Evolutionary conservation across 2,797 vertebrate species (phyloP).

Genomic region (Odontamblyopus rebecca): DNA sequence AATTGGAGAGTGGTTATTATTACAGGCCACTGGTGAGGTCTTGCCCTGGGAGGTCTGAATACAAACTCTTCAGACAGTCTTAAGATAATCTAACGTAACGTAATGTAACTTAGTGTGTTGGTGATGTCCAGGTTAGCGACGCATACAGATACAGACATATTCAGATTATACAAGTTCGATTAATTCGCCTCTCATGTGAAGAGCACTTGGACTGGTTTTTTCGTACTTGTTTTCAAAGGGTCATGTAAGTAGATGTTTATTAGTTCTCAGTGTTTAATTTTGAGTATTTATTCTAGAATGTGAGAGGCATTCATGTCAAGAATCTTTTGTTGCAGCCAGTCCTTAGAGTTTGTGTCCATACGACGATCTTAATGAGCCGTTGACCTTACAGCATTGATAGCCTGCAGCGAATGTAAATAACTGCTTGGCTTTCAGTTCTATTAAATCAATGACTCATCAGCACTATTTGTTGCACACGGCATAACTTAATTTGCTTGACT

Average conservation of each 20-base stretch:
- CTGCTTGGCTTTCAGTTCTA: conserved; percentile 59
- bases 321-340: conserved; percentile 43
- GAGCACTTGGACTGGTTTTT: conserved; percentile 14
- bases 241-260: conserved; percentile 20
- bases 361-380: conserved; percentile 58
- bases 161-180: conserved; percentile 23
- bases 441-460: conserved; percentile 68
- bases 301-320: conserved; percentile 39
- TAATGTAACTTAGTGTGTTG: conserved; percentile 52
- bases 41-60: conserved; percentile 62
- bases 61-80: conserved; percentile 34
- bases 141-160: conserved; percentile 30
- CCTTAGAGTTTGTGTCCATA: conserved; percentile 52
- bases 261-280: conserved; percentile 12
- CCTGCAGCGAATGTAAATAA: conserved; percentile 53
- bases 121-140: conserved; percentile 36
- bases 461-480: conserved; percentile 35
- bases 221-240: conserved; percentile 25
- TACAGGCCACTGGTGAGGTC: conserved; percentile 53
- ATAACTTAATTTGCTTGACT: conserved; percentile 56
- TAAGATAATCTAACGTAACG: conserved; percentile 41
- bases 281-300: conserved; percentile 34
- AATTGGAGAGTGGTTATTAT: conserved; percentile 60
- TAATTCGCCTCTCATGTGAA: conserved; percentile 27
- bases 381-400: conserved; percentile 58